Evolutionary conservation across 2,888 invertebrate genomes (phyloP).

Genomic region (Oscheius sp.): DNA sequence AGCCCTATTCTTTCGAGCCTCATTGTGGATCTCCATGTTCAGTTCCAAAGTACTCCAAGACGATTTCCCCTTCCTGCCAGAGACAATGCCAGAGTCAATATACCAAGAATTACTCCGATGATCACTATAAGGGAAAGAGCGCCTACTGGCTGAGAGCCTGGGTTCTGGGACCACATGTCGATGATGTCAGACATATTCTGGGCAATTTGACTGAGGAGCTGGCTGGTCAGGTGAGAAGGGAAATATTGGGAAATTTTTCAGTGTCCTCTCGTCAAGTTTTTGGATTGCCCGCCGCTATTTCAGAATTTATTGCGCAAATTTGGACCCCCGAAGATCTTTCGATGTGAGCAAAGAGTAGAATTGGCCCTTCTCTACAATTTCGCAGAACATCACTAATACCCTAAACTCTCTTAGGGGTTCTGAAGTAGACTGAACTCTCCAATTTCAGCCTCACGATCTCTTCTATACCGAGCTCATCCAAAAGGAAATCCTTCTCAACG

Average conservation of each 20-base stretch:
- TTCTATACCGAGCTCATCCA: slow-evolving; percentile 44
- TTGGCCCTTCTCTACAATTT: too few relatives aligned
- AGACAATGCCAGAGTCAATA: slow-evolving; percentile 17
- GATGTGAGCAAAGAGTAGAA: too few relatives aligned
- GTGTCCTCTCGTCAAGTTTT: too few relatives aligned
- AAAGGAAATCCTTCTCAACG: slow-evolving; percentile 53
- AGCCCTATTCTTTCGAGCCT: slow-evolving; percentile 34
- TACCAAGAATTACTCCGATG: slow-evolving; percentile 17
- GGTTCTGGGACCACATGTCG: slow-evolving; percentile 20
- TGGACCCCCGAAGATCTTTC: too few relatives aligned
- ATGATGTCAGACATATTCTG: slow-evolving; percentile 10
- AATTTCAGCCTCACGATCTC: too few relatives aligned
- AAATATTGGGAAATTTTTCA: not conserved
- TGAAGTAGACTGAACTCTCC: not conserved
- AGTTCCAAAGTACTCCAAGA: slow-evolving; percentile 22
- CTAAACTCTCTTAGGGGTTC: not conserved
- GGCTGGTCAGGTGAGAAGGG: not conserved
- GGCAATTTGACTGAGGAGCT: slow-evolving; percentile 2
- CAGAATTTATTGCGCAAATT: too few relatives aligned
- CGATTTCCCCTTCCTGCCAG: slow-evolving; percentile 12
- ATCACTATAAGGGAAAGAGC: slow-evolving; percentile 11
- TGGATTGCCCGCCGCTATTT: too few relatives aligned
- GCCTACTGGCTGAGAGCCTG: slow-evolving; percentile 38
- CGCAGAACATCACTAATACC: too few relatives aligned
- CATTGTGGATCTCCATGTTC: slow-evolving; percentile 41